phyloP scores from a whole-genome alignment of 2,888 invertebrate species.

The Tholera decimalis region DNA sequence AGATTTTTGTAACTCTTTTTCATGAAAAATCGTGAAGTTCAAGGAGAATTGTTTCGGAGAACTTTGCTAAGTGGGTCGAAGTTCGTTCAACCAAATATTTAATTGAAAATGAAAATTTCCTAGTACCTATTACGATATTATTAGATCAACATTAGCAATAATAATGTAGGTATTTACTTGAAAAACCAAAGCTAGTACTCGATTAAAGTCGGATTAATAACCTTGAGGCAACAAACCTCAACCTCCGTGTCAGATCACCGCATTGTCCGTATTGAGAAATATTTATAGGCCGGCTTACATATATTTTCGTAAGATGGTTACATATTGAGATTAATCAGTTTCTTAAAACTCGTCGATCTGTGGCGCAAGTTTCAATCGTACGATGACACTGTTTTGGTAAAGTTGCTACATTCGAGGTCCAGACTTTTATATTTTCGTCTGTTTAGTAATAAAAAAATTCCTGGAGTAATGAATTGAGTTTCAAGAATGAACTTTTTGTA shows the following conservation, averaged over 20 bases:
- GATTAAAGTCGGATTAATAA: constrained; percentile 7
- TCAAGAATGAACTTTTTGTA: constrained; percentile 6
- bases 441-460: constrained; percentile 33
- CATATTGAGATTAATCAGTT: constrained; percentile 42
- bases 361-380: constrained; percentile 51
- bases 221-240: constrained; percentile 30
- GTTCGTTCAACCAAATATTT: constrained; percentile 1
- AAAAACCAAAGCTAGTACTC: constrained; percentile 14
- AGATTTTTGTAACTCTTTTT: too few species aligned
- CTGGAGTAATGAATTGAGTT: constrained; percentile 1
- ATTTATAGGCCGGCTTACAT: constrained; percentile 41
- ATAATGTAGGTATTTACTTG: constrained; percentile 13
- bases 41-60: constrained; percentile 9
- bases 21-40: constrained; percentile 6
- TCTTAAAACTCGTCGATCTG: constrained; percentile 33
- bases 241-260: constrained; percentile 23
- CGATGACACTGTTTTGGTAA: constrained; percentile 45
- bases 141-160: background rate
- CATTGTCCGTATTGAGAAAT: constrained; percentile 49
- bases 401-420: constrained; percentile 45
- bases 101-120: background rate
- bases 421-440: constrained; percentile 5
- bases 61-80: background rate
- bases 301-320: constrained; percentile 57
- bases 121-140: too few species aligned